Evolutionary conservation across 2,113 vertebrate genomes (phyloP).

Genomic region (Nannospalax galili): DNA sequence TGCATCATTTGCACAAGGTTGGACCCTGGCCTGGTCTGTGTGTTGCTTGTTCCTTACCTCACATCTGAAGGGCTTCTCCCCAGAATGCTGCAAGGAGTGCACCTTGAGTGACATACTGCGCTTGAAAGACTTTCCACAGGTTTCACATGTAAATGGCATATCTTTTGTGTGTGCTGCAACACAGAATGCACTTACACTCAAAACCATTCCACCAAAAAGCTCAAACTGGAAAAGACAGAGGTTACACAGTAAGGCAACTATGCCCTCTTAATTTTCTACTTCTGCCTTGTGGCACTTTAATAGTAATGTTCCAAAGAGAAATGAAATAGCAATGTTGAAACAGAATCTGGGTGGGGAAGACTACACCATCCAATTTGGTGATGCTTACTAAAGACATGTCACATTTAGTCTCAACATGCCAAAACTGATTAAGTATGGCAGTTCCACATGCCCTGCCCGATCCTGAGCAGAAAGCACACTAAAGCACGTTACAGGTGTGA

Average conservation of each 20-base stretch:
- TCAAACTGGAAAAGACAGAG: background rate
- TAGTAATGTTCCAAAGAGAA: background rate
- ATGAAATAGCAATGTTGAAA: background rate
- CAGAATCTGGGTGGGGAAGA: background rate
- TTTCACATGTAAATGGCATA: slow-evolving; percentile 99
- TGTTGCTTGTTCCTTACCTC: slow-evolving; percentile 89
- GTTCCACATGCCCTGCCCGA: background rate
- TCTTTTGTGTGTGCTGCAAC: slow-evolving; percentile 97
- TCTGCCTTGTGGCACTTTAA: background rate
- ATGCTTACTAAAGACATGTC: background rate
- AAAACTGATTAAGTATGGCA: background rate
- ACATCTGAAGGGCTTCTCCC: slow-evolving; percentile 98
- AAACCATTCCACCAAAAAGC: background rate
- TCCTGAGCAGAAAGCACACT: background rate
- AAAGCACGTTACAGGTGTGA: background rate
- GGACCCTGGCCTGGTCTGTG: rapidly evolving
- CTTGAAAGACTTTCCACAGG: slow-evolving; percentile 98
- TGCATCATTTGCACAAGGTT: rapidly evolving
- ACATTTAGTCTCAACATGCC: background rate
- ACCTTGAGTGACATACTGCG: slow-evolving; percentile 99
- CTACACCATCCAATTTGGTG: background rate
- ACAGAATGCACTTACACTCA: slow-evolving; percentile 66
- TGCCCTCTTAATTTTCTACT: background rate
- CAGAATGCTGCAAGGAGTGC: slow-evolving; percentile 97
- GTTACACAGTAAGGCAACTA: background rate